A percentile compares a stretch with the other conserved stretches of the same genome.
Evolutionary conservation across 2,113 vertebrate genomes (phyloP).

Genomic region (Charina bottae): DNA sequence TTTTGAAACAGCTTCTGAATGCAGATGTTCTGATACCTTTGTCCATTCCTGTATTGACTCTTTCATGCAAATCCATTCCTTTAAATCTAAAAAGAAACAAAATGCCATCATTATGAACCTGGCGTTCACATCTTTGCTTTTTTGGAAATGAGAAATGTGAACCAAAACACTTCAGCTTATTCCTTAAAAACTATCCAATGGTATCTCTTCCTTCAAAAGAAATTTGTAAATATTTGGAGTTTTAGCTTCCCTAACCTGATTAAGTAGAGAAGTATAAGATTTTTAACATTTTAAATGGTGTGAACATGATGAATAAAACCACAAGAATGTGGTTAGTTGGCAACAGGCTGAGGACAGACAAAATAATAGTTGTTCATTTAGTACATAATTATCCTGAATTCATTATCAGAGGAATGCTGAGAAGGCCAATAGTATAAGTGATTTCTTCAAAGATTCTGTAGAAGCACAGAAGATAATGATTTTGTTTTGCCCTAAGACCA

Average conservation of each 20-base stretch:
- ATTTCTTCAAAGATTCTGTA: background rate
- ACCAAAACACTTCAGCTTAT: background rate
- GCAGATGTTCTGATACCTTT: conserved; percentile 69
- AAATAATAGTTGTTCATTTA: background rate
- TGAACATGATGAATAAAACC: background rate
- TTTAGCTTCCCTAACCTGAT: background rate
- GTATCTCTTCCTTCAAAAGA: background rate
- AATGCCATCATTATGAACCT: conserved; percentile 50
- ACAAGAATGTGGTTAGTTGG: background rate
- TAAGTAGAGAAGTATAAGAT: background rate
- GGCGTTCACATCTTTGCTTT: conserved; percentile 29
- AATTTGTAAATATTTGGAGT: background rate
- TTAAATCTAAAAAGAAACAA: conserved; percentile 52
- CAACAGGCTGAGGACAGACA: background rate
- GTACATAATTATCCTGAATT: background rate
- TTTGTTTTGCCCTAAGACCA: background rate
- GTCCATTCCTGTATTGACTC: conserved; percentile 61
- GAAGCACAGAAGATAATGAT: background rate
- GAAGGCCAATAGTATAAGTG: background rate
- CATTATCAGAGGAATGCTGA: background rate
- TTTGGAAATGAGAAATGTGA: conserved; percentile 55
- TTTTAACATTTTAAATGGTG: background rate
- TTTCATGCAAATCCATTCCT: conserved; percentile 67
- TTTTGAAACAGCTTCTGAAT: conserved; percentile 65
- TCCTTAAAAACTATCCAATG: background rate